These are phyloP conservation scores for Crenichthys baileyi DNA, from an alignment of 2,797 vertebrate species.

Conservation along the genomic window DNA sequence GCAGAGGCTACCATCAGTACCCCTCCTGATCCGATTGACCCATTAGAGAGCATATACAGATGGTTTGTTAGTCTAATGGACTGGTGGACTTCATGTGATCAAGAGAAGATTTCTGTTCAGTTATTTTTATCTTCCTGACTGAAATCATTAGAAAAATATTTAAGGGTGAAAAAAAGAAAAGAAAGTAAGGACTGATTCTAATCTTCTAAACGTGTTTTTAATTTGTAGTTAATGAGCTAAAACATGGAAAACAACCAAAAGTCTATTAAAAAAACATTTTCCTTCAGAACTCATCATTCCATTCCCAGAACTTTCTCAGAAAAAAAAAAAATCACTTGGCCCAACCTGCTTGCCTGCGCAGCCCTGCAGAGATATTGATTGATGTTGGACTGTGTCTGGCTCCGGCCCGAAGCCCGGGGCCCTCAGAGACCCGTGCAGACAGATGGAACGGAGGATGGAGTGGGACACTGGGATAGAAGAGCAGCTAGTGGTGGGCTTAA, in stretches of 20 bases:
- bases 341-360: conserved; percentile 11
- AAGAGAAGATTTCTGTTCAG: background rate
- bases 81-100: background rate
- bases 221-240: conserved; percentile 28
- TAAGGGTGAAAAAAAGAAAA: background rate
- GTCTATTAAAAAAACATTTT: conserved; percentile 15
- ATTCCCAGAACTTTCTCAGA: conserved; percentile 34
- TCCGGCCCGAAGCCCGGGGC: conserved; percentile 34
- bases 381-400: conserved; percentile 50
- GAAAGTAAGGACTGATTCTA: background rate
- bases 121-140: background rate
- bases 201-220: conserved; percentile 2
- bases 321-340: conserved; percentile 25
- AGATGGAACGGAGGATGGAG: conserved; percentile 45
- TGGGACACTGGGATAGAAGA: conserved; percentile 36
- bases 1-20: background rate
- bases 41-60: background rate
- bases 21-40: background rate
- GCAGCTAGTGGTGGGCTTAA: conserved; percentile 35
- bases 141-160: background rate
- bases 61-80: background rate
- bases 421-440: conserved; percentile 41
- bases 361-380: conserved; percentile 58
- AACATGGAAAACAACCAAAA: conserved; percentile 23
- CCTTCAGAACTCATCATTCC: conserved; percentile 3